A percentile compares a stretch with the other conserved stretches of the same genome.
These are phyloP conservation scores for Peucedramus taeniatus DNA, from an alignment of 2,113 vertebrate genomes.

Conservation along the genomic window DNA sequence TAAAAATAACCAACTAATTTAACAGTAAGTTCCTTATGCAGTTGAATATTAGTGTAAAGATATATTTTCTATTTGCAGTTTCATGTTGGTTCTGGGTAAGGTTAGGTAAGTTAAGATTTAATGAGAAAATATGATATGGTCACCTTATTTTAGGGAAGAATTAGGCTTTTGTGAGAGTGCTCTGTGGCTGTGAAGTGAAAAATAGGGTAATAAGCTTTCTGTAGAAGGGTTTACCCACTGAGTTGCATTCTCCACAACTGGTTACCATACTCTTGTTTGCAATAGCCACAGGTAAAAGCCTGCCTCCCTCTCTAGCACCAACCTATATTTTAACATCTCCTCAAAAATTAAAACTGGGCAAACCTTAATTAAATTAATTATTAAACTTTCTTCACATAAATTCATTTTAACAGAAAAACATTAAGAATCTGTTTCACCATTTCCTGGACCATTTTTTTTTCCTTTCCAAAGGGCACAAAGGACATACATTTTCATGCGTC, in stretches of 20 bases:
- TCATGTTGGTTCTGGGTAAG: neutral
- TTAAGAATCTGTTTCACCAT: neutral
- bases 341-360: neutral
- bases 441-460: neutral
- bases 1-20: constrained; percentile 1
- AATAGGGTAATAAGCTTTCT: neutral
- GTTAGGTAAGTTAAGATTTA: neutral
- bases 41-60: neutral
- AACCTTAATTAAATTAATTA: neutral
- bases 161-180: neutral
- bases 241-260: neutral
- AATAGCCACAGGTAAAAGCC: neutral
- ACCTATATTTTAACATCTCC: neutral
- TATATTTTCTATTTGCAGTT: neutral
- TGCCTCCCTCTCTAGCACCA: neutral
- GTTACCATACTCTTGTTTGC: neutral
- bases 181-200: neutral
- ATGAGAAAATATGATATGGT: neutral
- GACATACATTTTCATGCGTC: neutral
- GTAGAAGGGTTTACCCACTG: neutral
- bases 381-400: neutral
- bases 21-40: constrained; percentile 9
- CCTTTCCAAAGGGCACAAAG: neutral
- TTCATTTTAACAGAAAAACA: neutral
- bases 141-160: neutral